Percentiles rank a stretch among this genome's conserved stretches.
phyloP scores from a whole-genome alignment of 2,113 vertebrate species.

The Bos javanicus region DNA sequence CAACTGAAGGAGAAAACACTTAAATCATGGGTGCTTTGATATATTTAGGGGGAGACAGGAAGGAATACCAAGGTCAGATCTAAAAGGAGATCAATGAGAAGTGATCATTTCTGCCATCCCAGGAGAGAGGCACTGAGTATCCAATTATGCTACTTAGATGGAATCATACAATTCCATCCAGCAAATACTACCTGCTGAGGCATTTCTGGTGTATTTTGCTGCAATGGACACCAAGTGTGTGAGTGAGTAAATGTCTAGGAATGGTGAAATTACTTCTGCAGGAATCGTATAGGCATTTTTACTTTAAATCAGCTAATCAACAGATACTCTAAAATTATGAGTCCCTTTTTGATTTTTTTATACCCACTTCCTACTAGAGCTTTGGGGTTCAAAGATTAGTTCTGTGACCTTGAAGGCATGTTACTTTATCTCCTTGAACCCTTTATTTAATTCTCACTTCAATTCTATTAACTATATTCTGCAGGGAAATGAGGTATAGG shows the following conservation, averaged over 20 bases:
- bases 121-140: neutral
- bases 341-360: neutral
- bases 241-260: neutral
- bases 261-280: neutral
- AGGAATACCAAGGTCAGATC: constrained; percentile 63
- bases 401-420: neutral
- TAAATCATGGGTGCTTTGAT: constrained; percentile 4
- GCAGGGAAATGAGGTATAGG: neutral
- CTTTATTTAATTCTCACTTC: neutral
- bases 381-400: neutral
- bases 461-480: neutral
- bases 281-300: neutral
- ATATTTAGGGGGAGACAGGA: constrained; percentile 16
- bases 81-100: constrained; percentile 64
- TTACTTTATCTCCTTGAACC: neutral
- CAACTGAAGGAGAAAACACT: neutral
- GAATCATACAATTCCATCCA: neutral
- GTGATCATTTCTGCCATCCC: constrained; percentile 19
- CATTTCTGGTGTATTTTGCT: neutral
- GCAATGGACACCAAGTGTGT: neutral
- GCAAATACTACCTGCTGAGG: neutral
- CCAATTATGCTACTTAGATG: neutral
- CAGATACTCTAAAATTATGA: neutral
- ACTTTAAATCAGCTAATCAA: constrained; percentile 16
- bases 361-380: neutral